A percentile compares a stretch with the other conserved stretches of the same genome.
Evolutionary conservation across 2,888 invertebrate species (phyloP).

Genomic region (Physocephala rufipes): DNA sequence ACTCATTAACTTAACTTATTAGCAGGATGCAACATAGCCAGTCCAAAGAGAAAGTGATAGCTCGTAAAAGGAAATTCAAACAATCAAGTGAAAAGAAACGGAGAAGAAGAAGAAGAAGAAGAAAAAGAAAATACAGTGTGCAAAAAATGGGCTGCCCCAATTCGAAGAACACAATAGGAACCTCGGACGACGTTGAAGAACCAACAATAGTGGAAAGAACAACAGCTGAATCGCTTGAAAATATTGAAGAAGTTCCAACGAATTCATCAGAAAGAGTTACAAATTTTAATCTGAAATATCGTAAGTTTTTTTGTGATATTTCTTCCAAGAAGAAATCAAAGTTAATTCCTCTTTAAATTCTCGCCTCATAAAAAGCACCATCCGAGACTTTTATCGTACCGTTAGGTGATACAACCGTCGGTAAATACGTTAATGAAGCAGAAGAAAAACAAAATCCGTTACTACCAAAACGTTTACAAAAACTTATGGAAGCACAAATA

Average conservation of each 20-base stretch:
- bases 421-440: background rate
- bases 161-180: conserved; percentile 19
- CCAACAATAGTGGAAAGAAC: conserved; percentile 1
- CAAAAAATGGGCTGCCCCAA: conserved; percentile 27
- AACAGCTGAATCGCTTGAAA: background rate
- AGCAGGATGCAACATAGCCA: conserved; percentile 19
- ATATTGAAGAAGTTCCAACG: background rate
- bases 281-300: conserved; percentile 6
- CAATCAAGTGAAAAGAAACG: background rate
- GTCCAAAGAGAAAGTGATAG: background rate
- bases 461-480: conserved; percentile 76
- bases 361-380: conserved; percentile 59
- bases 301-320: background rate
- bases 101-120: background rate
- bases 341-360: background rate
- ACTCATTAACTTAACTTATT: background rate
- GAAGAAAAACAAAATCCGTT: conserved; percentile 63
- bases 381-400: conserved; percentile 73
- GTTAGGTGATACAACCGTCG: conserved; percentile 48
- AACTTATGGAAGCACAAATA: conserved; percentile 69
- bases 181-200: conserved; percentile 3
- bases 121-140: too few relatives aligned
- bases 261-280: background rate
- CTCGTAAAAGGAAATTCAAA: background rate
- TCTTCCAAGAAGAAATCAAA: background rate